These are phyloP conservation scores for Drosophila nasuta DNA, from an alignment of 1,140 invertebrate genomes.

Conservation along the genomic window DNA sequence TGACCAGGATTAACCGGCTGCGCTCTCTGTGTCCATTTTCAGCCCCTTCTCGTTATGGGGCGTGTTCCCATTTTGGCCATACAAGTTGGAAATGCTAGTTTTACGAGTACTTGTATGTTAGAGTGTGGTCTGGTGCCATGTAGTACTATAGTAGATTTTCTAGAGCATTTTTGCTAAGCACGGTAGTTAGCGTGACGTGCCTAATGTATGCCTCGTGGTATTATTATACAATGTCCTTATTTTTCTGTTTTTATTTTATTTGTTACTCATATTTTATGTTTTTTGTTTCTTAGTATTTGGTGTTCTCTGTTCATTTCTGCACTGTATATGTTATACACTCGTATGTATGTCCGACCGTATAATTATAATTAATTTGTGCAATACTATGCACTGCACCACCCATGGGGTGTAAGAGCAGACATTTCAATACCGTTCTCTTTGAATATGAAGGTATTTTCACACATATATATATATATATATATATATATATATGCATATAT, in stretches of 20 bases:
- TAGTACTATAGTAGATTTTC: conserved; percentile 30
- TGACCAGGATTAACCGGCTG: conserved; percentile 1
- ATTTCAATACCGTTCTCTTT: conserved; percentile 55
- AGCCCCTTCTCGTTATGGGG: not conserved
- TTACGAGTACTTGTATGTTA: not conserved
- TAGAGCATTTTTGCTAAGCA: conserved; percentile 43
- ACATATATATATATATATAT: not conserved
- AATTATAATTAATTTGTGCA: conserved; percentile 57
- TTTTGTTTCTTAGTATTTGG: conserved; percentile 27
- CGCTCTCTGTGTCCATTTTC: conserved; percentile 10
- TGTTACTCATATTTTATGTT: conserved; percentile 4
- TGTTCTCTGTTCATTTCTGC: conserved; percentile 41
- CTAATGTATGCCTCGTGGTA: conserved; percentile 49
- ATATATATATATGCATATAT: not conserved
- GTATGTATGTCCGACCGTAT: conserved; percentile 49
- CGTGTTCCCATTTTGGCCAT: conserved; percentile 15
- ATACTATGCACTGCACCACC: conserved; percentile 71
- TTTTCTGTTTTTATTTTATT: not conserved
- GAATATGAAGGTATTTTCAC: conserved; percentile 27
- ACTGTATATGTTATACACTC: conserved; percentile 31
- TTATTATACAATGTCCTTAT: conserved; percentile 50
- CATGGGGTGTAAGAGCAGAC: conserved; percentile 78
- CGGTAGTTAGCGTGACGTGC: conserved; percentile 43
- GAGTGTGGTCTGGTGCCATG: conserved; percentile 19
- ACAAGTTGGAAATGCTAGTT: conserved; percentile 12